These are phyloP conservation scores for Lithobates pipiens DNA, from an alignment of 2,797 vertebrate genomes.

Conservation along the genomic window DNA sequence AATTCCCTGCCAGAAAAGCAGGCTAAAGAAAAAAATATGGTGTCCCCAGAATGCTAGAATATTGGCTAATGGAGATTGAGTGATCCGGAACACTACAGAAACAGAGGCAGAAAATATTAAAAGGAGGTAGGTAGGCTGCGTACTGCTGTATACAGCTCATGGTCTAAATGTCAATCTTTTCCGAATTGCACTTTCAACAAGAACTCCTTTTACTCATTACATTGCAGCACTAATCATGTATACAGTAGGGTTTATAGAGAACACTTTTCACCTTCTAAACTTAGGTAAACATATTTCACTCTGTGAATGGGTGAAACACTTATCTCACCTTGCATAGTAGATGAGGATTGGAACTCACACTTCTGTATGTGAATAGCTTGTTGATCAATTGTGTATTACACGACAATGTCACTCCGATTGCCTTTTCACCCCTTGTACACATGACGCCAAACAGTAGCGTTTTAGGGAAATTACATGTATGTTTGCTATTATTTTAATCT, in stretches of 20 bases:
- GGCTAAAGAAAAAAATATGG: too few relatives aligned
- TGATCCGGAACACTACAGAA: not conserved
- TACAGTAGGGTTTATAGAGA: not conserved
- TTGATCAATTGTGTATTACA: not conserved
- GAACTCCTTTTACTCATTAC: not conserved
- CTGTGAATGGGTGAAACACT: not conserved
- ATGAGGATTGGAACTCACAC: conserved; percentile 3
- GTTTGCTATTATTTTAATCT: conserved; percentile 50
- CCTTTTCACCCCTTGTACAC: not conserved
- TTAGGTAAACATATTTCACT: not conserved
- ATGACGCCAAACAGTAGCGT: conserved; percentile 16
- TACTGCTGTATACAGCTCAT: not conserved
- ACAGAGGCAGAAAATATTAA: not conserved
- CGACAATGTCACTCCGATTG: not conserved
- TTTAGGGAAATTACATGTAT: conserved; percentile 61
- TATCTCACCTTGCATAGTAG: not conserved
- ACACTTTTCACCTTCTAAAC: not conserved
- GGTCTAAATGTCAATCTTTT: not conserved
- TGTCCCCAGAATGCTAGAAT: not conserved
- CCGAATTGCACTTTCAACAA: not conserved
- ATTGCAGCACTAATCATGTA: not conserved
- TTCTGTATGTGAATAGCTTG: not conserved
- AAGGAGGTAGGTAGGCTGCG: not conserved
- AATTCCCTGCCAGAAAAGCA: not conserved
- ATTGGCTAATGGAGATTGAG: not conserved